Evolutionary conservation across 2,888 invertebrate species (phyloP).

Genomic region (Euzophera pinguis): DNA sequence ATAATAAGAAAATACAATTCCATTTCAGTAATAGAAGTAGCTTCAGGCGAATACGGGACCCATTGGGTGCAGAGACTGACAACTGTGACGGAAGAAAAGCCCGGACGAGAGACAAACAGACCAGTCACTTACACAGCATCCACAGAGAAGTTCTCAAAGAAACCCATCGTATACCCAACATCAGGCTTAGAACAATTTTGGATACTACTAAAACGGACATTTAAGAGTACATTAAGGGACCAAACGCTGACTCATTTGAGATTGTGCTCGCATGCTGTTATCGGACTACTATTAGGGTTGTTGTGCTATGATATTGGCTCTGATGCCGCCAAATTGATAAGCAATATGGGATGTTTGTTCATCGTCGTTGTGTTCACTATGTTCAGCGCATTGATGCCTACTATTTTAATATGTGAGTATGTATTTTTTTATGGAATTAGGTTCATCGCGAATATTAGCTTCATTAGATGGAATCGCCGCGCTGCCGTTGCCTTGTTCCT

Average conservation of each 20-base stretch:
- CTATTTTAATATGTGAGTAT: conserved; percentile 96
- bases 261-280: conserved; percentile 91
- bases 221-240: conserved; percentile 89
- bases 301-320: conserved; percentile 96
- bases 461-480: conserved; percentile 4
- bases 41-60: conserved; percentile 96
- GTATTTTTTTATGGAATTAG: too few species aligned
- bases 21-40: conserved; percentile 96
- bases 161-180: conserved; percentile 87
- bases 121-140: conserved; percentile 46
- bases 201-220: conserved; percentile 91
- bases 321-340: conserved; percentile 95
- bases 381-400: conserved; percentile 99
- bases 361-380: conserved; percentile 97
- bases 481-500: too few species aligned
- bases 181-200: conserved; percentile 91
- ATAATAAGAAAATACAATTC: too few species aligned
- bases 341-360: conserved; percentile 97
- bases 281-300: conserved; percentile 94
- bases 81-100: conserved; percentile 66
- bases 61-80: conserved; percentile 89
- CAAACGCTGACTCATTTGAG: conserved; percentile 94
- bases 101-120: conserved; percentile 22
- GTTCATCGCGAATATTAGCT: too few species aligned
- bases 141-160: conserved; percentile 83